phyloP scores from a whole-genome alignment of 2,888 invertebrate genomes.

The Leucoptera coffeella region DNA sequence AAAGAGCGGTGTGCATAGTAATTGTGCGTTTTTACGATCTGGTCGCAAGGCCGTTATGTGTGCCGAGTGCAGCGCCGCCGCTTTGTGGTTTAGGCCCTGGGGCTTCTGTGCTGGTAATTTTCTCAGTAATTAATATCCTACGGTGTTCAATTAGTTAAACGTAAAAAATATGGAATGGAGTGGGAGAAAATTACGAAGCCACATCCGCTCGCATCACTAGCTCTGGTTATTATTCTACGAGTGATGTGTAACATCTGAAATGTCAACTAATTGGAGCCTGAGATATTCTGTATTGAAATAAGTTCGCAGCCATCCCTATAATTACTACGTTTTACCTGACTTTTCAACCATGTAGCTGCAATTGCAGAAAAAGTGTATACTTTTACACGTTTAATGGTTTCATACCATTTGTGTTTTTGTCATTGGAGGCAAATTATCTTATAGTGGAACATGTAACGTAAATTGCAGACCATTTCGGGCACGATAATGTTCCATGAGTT shows the following conservation, averaged over 20 bases:
- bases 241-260: slow-evolving; percentile 15
- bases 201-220: slow-evolving; percentile 19
- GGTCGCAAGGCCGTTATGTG: slow-evolving; percentile 14
- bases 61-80: slow-evolving; percentile 10
- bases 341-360: too few relatives aligned
- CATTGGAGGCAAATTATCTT: too few relatives aligned
- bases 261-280: slow-evolving; percentile 13
- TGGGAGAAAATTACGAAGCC: slow-evolving; percentile 24
- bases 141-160: slow-evolving; percentile 34
- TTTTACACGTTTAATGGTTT: too few relatives aligned
- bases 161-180: slow-evolving; percentile 34
- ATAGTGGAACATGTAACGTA: too few relatives aligned
- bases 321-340: too few relatives aligned
- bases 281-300: too few relatives aligned
- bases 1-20: slow-evolving; percentile 24
- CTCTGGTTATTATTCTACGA: slow-evolving; percentile 12
- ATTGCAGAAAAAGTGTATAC: too few relatives aligned
- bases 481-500: too few relatives aligned
- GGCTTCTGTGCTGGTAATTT: slow-evolving; percentile 27
- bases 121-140: slow-evolving; percentile 43
- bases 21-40: slow-evolving; percentile 33
- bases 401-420: too few relatives aligned
- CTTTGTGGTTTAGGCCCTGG: slow-evolving; percentile 35
- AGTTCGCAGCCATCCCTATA: too few relatives aligned
- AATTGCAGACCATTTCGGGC: too few relatives aligned